Evolutionary conservation across 2,797 vertebrate genomes (phyloP).

Genomic region (Carcharodon carcharias): DNA sequence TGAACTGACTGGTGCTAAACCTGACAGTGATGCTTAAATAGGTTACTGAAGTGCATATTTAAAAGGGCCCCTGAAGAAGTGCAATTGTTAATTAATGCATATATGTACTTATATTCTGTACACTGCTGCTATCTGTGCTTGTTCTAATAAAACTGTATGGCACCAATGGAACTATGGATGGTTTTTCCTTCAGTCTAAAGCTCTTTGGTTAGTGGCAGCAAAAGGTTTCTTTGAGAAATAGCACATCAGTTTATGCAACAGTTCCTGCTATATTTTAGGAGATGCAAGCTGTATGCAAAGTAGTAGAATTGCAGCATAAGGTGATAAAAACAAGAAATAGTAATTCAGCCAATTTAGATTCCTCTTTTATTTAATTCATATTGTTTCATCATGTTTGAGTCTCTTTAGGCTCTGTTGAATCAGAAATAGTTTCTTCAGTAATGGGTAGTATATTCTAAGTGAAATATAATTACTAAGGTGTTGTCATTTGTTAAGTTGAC

Average conservation of each 20-base stretch:
- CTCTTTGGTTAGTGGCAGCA: neutral
- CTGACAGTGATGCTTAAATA: conserved; percentile 53
- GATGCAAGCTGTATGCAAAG: neutral
- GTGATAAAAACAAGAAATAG: neutral
- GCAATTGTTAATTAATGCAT: conserved; percentile 72
- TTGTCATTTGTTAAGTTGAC: neutral
- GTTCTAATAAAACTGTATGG: conserved; percentile 77
- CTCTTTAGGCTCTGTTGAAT: neutral
- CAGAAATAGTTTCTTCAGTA: neutral
- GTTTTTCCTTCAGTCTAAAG: neutral
- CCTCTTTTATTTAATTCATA: neutral
- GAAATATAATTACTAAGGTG: neutral
- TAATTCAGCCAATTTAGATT: neutral
- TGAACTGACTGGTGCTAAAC: conserved; percentile 61
- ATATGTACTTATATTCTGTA: conserved; percentile 72
- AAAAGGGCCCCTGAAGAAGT: conserved; percentile 72
- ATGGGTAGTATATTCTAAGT: neutral
- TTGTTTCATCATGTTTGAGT: neutral
- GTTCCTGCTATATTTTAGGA: neutral
- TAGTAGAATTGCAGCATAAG: neutral
- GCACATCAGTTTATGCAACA: neutral
- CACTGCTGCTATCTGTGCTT: conserved; percentile 86
- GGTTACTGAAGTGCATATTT: conserved; percentile 64
- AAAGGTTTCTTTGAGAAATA: neutral
- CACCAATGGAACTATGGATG: neutral